Base-by-base conservation (phyloP, 2,888 invertebrate genomes). In the Cerastis rubricosa region DNA sequence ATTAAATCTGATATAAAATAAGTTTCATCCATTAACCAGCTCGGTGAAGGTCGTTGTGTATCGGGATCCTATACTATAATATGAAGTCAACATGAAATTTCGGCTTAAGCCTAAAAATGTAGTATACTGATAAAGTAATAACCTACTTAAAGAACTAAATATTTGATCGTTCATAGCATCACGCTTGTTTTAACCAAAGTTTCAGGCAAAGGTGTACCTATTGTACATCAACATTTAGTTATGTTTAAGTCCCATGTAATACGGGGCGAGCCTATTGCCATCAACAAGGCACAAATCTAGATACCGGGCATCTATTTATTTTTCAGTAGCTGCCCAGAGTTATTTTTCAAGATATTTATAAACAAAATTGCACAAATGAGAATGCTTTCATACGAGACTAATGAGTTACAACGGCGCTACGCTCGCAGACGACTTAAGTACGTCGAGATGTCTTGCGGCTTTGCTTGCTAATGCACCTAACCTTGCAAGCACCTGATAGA, bases 391-490 rank as follows among this genome's bases (percentile, higher is more conserved):
- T 54, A 17, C 29, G 29, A 47, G 22, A 72, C 77, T 69, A 81
- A 76, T 81, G 80, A 80, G 68, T 47, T 22, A 59, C 68, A 49
- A 19, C 1, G 45, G 9, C 40, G 40, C 14, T 14, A 54, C n/a
- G 25, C 19, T 64, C 29, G 17, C 68, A 69, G 51, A 68, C 74
- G 67, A 81, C 63, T 47, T 57, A 67, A 64, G 67, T 75, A 65
- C 59, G 76, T 65, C 17, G 51, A 66, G 29, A 76, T 61, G 59
- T 47, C 59, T 29, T 22, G 19, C 66, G 25, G n/a, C 57, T 70
- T 51, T 19, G 45, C 45, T 54, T 45, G 19, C 75, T 81, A 79
- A 81, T 75, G 81, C 67, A 81, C 29, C 29, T 51, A 40, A 59
- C 29, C 17, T n/a, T 29, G 35, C 63, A 59, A 65, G 65, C 43